Evolutionary conservation across 2,888 invertebrate genomes (phyloP), one percentile per base, ranked within the genome.

Genomic region (Petrolisthes cinctipes): DNA sequence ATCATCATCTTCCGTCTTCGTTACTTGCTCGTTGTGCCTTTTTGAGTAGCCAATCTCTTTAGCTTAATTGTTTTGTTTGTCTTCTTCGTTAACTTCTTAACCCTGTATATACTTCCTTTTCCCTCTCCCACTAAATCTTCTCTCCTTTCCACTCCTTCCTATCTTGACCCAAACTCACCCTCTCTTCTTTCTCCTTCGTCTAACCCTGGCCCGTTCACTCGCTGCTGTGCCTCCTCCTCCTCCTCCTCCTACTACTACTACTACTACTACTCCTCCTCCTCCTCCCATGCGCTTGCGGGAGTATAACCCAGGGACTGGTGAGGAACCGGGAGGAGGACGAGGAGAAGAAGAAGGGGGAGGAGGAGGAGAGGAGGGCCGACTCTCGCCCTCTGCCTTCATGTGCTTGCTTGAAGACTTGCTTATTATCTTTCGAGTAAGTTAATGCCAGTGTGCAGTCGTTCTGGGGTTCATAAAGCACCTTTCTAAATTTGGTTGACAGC

Each of bases 41-140:
- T 71, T 7, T 17, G 3, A 6, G 11, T 14, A 20, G 6, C 23
- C n/a, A 20, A 7, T n/a, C n/a, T 4, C n/a, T 71, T 7, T 5
- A 5, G 51, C 11, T 76, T 51, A 7, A 5, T 76, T 51, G 3
- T 11, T 53, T 14, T 53, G 6, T 78, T 17, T 17, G 17, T 11
- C 14, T 54, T 54, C 54, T n/a, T 14, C 14, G 53, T n/a, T 1
- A 5, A n/a, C 17, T 53, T n/a, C 54, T n/a, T 54, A 51, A 54
- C 78, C n/a, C 78, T 53, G 17, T 53, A 51, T 78, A 51, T 54
- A 17, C 54, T n/a, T 78, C 78, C 54, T n/a, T 54, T n/a, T 78
- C 78, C n/a, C 51, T 75, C 75, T 75, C 75, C 51, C 75, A 51
- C 75, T 75, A 9, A 4, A 4, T 75, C 75, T 37, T 37, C 14